A percentile compares a stretch with the other conserved stretches of the same genome.
phyloP scores from a whole-genome alignment of 2,888 invertebrate species.

The Harmothoe impar region DNA sequence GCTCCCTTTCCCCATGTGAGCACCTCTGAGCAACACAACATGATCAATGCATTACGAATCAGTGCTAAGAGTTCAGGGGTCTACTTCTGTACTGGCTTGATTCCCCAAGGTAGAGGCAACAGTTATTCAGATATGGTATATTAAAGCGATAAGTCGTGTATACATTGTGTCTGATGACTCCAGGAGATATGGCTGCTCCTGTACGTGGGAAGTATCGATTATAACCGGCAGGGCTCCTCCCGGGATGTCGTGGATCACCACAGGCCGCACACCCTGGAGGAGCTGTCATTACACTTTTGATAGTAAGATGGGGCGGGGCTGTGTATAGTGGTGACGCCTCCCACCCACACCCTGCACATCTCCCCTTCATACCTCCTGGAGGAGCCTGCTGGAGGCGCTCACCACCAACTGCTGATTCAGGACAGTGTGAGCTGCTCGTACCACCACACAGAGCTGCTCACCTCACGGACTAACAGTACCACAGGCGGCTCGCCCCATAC shows the following conservation, averaged over 20 bases:
- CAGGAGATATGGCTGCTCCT: not conserved
- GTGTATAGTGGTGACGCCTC: not conserved
- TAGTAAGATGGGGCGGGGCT: not conserved
- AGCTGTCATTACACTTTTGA: constrained; percentile 9
- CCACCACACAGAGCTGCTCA: not conserved
- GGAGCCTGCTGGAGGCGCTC: not conserved
- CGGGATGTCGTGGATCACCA: not conserved
- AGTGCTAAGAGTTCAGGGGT: not conserved
- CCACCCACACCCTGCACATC: no score
- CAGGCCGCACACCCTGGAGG: constrained; percentile 5
- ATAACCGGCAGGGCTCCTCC: not conserved
- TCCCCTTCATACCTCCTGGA: constrained; percentile 1
- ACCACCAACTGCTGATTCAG: not conserved
- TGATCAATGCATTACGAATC: not conserved
- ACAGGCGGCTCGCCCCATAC: not conserved
- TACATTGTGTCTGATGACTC: not conserved
- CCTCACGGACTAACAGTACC: not conserved
- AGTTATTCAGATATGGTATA: not conserved
- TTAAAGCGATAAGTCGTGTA: constrained; percentile 12
- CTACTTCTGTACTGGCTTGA: not conserved
- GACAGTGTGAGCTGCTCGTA: not conserved
- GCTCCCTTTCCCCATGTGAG: not conserved
- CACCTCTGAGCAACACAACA: not conserved
- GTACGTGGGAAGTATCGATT: not conserved
- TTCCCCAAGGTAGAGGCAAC: not conserved